A percentile compares a stretch with the other conserved stretches of the same genome.
Evolutionary conservation across 1,140 invertebrate species (phyloP).

Genomic region (Ostrea edulis): DNA sequence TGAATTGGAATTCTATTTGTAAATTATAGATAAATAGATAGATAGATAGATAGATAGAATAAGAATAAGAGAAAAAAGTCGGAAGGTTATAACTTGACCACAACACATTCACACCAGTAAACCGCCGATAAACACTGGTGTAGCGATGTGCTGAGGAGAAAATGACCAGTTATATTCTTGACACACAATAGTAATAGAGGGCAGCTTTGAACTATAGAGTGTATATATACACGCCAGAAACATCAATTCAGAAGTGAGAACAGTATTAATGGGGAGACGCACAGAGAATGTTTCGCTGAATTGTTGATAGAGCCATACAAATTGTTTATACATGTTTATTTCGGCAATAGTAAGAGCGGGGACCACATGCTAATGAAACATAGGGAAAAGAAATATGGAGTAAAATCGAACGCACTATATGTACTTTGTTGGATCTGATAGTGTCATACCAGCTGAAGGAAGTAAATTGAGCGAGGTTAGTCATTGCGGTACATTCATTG

Average conservation of each 20-base stretch:
- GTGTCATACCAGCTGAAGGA: background rate
- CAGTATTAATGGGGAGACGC: background rate
- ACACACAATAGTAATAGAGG: background rate
- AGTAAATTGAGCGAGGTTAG: background rate
- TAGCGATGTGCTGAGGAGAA: background rate
- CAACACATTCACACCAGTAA: background rate
- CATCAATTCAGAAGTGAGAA: slow-evolving; percentile 12
- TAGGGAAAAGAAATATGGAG: background rate
- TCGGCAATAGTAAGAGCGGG: background rate
- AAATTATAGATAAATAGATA: too few species aligned
- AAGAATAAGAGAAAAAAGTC: too few species aligned
- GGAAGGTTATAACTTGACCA: too few species aligned
- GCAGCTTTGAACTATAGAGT: background rate
- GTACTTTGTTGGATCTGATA: background rate
- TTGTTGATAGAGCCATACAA: background rate
- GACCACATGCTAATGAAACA: background rate
- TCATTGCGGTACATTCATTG: background rate
- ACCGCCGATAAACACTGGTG: background rate
- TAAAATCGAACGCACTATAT: background rate
- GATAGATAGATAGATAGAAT: too few species aligned
- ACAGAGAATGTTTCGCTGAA: background rate
- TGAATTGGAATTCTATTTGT: too few species aligned
- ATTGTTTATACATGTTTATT: slow-evolving; percentile 15
- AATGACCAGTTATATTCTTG: background rate
- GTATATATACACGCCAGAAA: background rate